Base-by-base conservation (phyloP, 2,888 invertebrate genomes). In the Eupithecia centaureata region DNA sequence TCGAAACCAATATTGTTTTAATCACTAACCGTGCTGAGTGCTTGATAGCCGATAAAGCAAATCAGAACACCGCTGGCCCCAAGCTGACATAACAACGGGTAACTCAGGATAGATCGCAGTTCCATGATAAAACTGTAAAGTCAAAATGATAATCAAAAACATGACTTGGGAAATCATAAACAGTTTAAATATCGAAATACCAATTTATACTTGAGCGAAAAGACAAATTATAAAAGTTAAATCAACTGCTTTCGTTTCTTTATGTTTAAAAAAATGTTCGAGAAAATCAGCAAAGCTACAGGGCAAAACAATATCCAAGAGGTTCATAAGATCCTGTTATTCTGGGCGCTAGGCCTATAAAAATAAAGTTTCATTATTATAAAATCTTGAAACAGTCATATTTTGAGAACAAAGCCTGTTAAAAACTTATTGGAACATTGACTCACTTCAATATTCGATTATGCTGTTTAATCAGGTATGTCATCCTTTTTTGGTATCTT, bases 41-140 rank as follows among this genome's bases (percentile, higher is more conserved):
- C 86, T 78, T 91, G 91, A 62, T 85, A 92, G 2, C 88, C 90
- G 15, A 88, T 82, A 67, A 88, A 87, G 68, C 91, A 91, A 71
- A 92, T 91, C 52, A 91, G 83, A 33, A 85, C 78, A 1, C 90
- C 86, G 68, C 91, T 91, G 15, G 83, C 83, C 1, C 78, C 79
- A 67, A 92, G 70, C 73, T 92, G 91, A 0, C 84, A 85, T 30
- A 93, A 68, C 89, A 92, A 87, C 1, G 92, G 90, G 2, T 78
- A 76, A 64, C 90, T 91, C 51, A 91, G 72, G 35, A 85, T 85
- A 3, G 73, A 71, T 27, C 85, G 83, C 2, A 93, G 74, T 5
- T 84, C 79, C 75, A 82, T 76, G 0, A 87, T 84, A 68, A 86
- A 81, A 5, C 92, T 93, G 65, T 28, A 73, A 77, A 61, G 8